These are phyloP conservation scores for Panzeria rudis DNA, from an alignment of 2,888 invertebrate species.

Conservation along the genomic window DNA sequence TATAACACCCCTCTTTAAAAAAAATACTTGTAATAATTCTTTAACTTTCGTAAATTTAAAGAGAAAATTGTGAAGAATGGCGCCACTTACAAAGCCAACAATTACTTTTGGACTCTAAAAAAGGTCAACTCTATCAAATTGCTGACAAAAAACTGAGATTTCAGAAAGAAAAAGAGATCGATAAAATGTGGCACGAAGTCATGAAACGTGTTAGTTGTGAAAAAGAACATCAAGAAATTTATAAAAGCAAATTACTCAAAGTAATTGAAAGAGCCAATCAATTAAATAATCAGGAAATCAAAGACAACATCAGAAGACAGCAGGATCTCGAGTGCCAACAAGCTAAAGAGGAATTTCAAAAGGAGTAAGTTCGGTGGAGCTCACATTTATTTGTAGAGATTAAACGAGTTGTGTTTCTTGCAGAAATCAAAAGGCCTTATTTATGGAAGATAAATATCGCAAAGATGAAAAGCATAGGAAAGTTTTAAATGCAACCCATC, in stretches of 20 bases:
- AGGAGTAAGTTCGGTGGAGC: constrained; percentile 55
- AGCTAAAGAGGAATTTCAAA: constrained; percentile 29
- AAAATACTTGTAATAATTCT: constrained; percentile 41
- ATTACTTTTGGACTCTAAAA: constrained; percentile 72
- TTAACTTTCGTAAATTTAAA: constrained; percentile 26
- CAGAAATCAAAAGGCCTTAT: constrained; percentile 52
- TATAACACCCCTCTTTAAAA: too few species aligned
- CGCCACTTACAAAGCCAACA: constrained; percentile 71
- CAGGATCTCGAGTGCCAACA: constrained; percentile 11
- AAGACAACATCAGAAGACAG: constrained; percentile 11
- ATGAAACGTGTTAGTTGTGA: constrained; percentile 66
- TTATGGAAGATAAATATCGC: constrained; percentile 54
- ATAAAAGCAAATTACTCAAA: constrained; percentile 62
- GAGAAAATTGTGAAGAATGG: constrained; percentile 74
- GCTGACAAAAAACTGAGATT: constrained; percentile 66
- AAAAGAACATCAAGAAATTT: constrained; percentile 66
- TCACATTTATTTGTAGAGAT: not conserved
- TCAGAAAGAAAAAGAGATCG: constrained; percentile 67
- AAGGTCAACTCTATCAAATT: constrained; percentile 74
- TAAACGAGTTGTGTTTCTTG: not conserved
- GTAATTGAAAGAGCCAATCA: constrained; percentile 64
- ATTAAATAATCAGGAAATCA: constrained; percentile 55
- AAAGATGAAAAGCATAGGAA: constrained; percentile 37
- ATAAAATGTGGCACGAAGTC: constrained; percentile 70
- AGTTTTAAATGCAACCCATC: constrained; percentile 46